A percentile compares a stretch with the other conserved stretches of the same genome.
Evolutionary conservation across 53 echinoderm and acorn worm genomes (phyloP).

Genomic region (Crossaster papposus): DNA sequence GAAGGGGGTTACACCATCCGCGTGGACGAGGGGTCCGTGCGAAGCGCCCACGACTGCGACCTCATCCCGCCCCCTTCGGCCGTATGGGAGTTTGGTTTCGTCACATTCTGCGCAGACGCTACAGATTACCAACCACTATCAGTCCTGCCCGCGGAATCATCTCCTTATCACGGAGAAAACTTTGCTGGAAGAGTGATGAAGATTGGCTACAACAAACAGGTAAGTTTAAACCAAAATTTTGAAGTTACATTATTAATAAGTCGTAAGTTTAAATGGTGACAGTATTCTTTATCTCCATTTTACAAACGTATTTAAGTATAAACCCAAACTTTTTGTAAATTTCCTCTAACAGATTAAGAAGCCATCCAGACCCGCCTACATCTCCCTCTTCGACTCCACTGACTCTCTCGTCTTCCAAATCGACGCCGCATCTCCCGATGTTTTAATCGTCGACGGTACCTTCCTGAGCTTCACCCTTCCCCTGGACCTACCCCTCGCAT

Average conservation of each 20-base stretch:
- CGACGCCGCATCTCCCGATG: conserved; percentile 35
- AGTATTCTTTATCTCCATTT: background rate
- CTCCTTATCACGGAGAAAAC: conserved; percentile 4
- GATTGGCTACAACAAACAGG: conserved; percentile 52
- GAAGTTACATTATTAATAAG: background rate
- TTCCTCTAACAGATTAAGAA: conserved; percentile 37
- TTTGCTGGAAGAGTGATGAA: conserved; percentile 34
- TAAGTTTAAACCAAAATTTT: background rate
- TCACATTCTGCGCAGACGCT: conserved; percentile 38
- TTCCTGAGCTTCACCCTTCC: conserved; percentile 46
- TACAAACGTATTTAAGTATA: background rate
- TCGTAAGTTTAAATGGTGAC: background rate
- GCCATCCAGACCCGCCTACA: conserved; percentile 52
- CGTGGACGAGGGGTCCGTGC: conserved; percentile 54
- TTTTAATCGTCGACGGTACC: conserved; percentile 28
- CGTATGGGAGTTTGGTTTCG: conserved; percentile 54
- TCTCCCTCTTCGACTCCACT: conserved; percentile 37
- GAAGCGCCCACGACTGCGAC: conserved; percentile 51
- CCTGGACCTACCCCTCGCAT: conserved; percentile 31
- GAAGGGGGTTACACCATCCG: conserved; percentile 47
- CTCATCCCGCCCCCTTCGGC: conserved; percentile 31
- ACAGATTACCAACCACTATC: conserved; percentile 25
- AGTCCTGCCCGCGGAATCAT: conserved; percentile 41
- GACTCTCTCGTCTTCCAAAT: conserved; percentile 37
- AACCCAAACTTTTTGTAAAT: background rate